Evolutionary conservation across 2,113 vertebrate species (phyloP).

Genomic region (Tylochromis polylepis): DNA sequence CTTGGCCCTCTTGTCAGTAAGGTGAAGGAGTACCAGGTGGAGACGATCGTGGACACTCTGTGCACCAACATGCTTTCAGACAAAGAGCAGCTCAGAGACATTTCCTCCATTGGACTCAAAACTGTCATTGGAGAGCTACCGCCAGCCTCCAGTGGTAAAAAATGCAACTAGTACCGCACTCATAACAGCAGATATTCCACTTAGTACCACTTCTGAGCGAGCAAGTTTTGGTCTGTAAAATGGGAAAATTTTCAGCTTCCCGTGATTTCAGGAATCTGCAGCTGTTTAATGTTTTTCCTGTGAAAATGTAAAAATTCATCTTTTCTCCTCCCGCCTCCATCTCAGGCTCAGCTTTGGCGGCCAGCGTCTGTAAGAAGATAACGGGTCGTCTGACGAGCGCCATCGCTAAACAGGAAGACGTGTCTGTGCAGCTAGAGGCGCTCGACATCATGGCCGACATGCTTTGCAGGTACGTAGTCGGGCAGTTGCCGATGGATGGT

Average conservation of each 20-base stretch:
- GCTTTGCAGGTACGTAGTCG: constrained; percentile 79
- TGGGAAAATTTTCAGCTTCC: not conserved
- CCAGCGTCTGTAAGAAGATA: constrained; percentile 99
- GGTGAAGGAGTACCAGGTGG: constrained; percentile 99
- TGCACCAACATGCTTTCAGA: constrained; percentile 99
- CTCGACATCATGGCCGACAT: constrained; percentile 99
- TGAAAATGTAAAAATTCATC: not conserved
- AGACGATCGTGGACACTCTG: constrained; percentile 97
- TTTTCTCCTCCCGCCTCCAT: not conserved
- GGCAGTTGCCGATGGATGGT: not conserved
- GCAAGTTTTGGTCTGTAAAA: not conserved
- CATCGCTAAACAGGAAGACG: constrained; percentile 98
- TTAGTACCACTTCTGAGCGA: not conserved
- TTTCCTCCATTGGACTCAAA: constrained; percentile 97
- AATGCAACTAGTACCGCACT: not conserved
- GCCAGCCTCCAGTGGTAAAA: constrained; percentile 89
- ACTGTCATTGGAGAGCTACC: constrained; percentile 99
- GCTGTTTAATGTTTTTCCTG: not conserved
- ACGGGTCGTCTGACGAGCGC: constrained; percentile 96
- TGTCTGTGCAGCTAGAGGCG: constrained; percentile 96
- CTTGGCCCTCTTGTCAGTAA: constrained; percentile 97
- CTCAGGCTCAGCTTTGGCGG: constrained; percentile 91
- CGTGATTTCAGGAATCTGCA: not conserved
- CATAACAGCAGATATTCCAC: not conserved
- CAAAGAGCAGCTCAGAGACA: constrained; percentile 96